Evolutionary conservation across 2,113 vertebrate genomes (phyloP).

Genomic region (Struthidea cinerea): DNA sequence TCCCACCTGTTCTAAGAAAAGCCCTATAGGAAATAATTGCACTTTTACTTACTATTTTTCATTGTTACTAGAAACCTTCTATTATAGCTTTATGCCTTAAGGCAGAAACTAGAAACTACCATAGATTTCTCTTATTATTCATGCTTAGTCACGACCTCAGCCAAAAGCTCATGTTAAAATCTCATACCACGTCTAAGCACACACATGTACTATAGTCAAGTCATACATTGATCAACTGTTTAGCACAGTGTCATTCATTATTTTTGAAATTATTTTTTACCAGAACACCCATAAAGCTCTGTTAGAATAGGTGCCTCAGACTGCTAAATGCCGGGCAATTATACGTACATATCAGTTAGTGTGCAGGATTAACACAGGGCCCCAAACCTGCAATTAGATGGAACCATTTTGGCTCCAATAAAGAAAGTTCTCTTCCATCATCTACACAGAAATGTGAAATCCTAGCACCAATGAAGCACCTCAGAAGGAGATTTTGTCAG

Average conservation of each 20-base stretch:
- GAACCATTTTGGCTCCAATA: background rate
- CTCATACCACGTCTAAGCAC: background rate
- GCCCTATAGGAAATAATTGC: background rate
- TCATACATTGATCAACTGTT: background rate
- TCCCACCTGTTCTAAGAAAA: background rate
- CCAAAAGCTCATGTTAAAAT: background rate
- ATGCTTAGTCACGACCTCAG: background rate
- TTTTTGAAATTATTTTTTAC: background rate
- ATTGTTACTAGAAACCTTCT: slow-evolving; percentile 4
- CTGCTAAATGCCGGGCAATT: background rate
- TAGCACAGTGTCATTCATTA: background rate
- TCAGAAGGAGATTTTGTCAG: background rate
- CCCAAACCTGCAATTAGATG: slow-evolving; percentile 5
- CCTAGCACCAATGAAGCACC: background rate
- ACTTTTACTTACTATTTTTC: background rate
- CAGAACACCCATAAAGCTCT: slow-evolving; percentile 5
- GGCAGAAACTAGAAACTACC: slow-evolving; percentile 9
- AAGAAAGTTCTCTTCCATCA: background rate
- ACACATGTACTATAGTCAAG: background rate
- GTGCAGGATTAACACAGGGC: background rate
- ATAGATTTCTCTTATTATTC: slow-evolving; percentile 11
- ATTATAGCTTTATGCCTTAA: background rate
- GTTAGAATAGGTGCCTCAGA: background rate
- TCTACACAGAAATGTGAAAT: background rate
- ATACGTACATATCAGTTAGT: background rate